These are phyloP conservation scores for Thunnus thynnus DNA, from an alignment of 2,113 vertebrate species.

Conservation along the genomic window DNA sequence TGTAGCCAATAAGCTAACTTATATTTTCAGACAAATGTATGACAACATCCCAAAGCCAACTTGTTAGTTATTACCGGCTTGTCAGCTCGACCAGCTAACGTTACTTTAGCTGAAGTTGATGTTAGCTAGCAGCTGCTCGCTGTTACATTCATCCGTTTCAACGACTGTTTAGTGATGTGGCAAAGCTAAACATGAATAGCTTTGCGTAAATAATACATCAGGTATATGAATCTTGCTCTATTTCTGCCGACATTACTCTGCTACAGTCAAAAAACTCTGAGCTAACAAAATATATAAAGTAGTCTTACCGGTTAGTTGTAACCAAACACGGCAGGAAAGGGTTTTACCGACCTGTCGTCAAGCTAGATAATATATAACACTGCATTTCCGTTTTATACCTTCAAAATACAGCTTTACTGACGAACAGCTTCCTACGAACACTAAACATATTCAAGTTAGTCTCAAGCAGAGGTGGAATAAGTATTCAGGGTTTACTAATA, in stretches of 20 bases:
- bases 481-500: no score
- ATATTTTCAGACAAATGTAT: no score
- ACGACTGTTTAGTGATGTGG: neutral
- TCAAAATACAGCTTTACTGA: slow-evolving; percentile 37
- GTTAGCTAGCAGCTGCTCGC: slow-evolving; percentile 6
- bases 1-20: neutral
- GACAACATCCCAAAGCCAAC: neutral
- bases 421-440: neutral
- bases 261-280: neutral
- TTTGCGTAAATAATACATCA: no score
- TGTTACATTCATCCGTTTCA: neutral
- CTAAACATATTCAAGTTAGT: no score
- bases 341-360: neutral
- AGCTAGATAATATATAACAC: neutral
- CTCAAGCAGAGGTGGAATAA: no score
- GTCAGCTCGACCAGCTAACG: neutral
- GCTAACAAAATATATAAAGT: neutral
- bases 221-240: no score
- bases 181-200: neutral
- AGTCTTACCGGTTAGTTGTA: slow-evolving; percentile 1
- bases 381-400: neutral
- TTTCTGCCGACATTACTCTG: no score
- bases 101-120: slow-evolving; percentile 21
- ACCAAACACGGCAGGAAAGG: neutral
- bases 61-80: neutral